These are phyloP conservation scores for Puntigrus tetrazona DNA, from an alignment of 2,113 vertebrate species.

Conservation along the genomic window DNA sequence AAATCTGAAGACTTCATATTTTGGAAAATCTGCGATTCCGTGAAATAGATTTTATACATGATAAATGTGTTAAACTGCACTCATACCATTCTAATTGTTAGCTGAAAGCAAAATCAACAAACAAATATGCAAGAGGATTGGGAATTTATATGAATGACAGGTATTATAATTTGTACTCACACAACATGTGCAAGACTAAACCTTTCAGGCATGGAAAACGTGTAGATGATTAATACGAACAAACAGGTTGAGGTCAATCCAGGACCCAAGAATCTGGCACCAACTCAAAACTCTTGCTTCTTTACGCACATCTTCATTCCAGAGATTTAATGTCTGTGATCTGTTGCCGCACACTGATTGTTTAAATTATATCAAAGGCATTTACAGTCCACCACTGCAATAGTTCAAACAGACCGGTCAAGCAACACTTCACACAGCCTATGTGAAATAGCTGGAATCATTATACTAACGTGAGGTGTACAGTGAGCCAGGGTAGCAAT, in stretches of 20 bases:
- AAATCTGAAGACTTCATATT: background rate
- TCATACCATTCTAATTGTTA: background rate
- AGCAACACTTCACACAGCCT: conserved; percentile 29
- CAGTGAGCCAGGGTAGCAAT: background rate
- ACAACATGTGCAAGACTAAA: background rate
- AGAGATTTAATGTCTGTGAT: background rate
- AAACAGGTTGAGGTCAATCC: background rate
- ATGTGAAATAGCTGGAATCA: conserved; percentile 12
- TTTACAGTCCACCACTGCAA: background rate
- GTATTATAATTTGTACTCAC: background rate
- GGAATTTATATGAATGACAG: background rate
- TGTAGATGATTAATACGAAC: conserved; percentile 13
- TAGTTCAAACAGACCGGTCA: conserved; percentile 9
- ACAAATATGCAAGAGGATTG: background rate
- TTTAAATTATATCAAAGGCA: conserved; percentile 33
- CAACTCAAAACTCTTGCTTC: background rate
- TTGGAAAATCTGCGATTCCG: background rate
- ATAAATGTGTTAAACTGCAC: background rate
- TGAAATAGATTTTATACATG: background rate
- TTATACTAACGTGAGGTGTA: background rate
- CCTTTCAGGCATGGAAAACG: background rate
- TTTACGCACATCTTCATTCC: background rate
- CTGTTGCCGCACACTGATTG: conserved; percentile 13
- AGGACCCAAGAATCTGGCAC: background rate
- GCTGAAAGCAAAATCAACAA: background rate